These are phyloP conservation scores for Nephrotoma flavescens DNA, from an alignment of 2,888 invertebrate genomes.

Conservation along the genomic window DNA sequence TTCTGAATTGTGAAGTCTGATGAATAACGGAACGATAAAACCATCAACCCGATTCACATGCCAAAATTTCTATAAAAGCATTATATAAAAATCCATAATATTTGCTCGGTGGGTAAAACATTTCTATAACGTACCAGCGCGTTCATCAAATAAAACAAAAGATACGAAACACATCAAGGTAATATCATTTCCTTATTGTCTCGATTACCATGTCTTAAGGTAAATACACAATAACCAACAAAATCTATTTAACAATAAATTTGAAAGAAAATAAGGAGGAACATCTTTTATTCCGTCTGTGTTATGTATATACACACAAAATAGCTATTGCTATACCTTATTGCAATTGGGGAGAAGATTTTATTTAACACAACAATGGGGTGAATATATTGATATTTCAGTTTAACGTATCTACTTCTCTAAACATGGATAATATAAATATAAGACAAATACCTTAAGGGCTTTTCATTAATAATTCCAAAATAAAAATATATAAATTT, in stretches of 20 bases:
- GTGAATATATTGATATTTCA: not conserved
- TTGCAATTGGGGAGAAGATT: not conserved
- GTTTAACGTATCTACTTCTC: not conserved
- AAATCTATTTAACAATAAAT: not conserved
- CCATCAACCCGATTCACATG: too few relatives aligned
- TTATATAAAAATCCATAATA: too few relatives aligned
- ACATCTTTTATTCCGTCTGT: not conserved
- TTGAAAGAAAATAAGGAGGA: not conserved
- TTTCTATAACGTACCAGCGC: too few relatives aligned
- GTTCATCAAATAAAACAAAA: not conserved
- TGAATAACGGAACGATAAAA: too few relatives aligned
- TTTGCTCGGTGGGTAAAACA: too few relatives aligned
- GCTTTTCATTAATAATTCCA: not conserved
- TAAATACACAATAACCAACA: not conserved
- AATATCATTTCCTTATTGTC: not conserved
- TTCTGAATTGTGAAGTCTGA: too few relatives aligned
- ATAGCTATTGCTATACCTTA: not conserved
- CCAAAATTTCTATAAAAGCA: too few relatives aligned
- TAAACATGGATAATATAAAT: not conserved
- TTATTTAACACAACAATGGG: not conserved
- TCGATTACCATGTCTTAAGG: not conserved
- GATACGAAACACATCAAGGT: not conserved
- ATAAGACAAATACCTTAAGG: not conserved
- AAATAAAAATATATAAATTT: not conserved
- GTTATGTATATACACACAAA: not conserved